Base-by-base conservation (phyloP, 2,797 vertebrate genomes). In the Otolemur crassicaudatus region DNA sequence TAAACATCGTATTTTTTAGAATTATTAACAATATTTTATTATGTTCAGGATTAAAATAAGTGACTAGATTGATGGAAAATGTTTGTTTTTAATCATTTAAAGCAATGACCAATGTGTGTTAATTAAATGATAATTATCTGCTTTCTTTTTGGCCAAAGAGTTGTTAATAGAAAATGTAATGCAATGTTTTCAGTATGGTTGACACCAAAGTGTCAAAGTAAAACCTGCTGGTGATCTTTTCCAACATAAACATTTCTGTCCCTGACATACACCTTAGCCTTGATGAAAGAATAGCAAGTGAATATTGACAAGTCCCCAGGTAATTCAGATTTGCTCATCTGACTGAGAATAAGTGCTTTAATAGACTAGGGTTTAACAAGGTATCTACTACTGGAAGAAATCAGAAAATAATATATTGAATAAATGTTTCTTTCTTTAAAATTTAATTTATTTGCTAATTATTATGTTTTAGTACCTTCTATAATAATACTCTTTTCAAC, bases 381-480 rank as follows among this genome's bases (percentile, higher is more conserved):
- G 19, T 65, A 67, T 27, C 43, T 84, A 90, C 61, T 95, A 80
- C 3, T 34, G 2, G n/a, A 87, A 85, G 7, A 96, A 88, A 60
- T 77, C 0, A 80, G 76, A 92, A 89, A 93, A 92, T 31, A 90
- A 86, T 69, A 4, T 80, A 76, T 75, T 85, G 82, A 91, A 88
- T 90, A 88, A 70, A 85, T 81, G 5, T 69, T 94, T 17, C 5
- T 91, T 88, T 91, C 23, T 19, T 96, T 69, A 69, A 89, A 94
- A 94, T 81, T 83, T 25, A 87, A 67, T 80, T 93, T 88, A 72
- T 8, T 4, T 91, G 65, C 9, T 92, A 75, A 4, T 20, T 77
- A 53, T 58, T 91, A 63, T 22, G 23, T 83, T n/a, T 93, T 61
- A 86, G 27, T 58, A 72, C 1, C 4, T 92, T 93, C 5, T 72